These are phyloP conservation scores for Drosophila truncata DNA, from an alignment of 1,140 invertebrate genomes.

Conservation along the genomic window DNA sequence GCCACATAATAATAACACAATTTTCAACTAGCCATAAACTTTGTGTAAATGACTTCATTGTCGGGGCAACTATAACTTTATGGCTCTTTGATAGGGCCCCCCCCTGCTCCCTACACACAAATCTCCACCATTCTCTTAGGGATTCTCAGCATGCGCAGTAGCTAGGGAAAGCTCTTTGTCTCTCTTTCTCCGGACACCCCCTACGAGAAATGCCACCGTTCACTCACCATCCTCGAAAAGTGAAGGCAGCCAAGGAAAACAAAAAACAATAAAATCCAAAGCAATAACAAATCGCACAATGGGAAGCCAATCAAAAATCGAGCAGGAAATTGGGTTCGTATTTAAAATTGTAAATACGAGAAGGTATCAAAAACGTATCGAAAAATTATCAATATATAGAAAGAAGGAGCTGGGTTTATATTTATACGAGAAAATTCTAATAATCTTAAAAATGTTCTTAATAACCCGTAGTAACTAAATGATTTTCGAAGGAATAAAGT, in stretches of 20 bases:
- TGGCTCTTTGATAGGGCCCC: conserved; percentile 39
- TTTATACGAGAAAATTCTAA: not conserved
- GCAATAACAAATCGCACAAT: conserved; percentile 28
- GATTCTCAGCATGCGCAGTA: conserved; percentile 47
- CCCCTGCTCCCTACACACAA: not conserved
- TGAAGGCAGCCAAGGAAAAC: conserved; percentile 23
- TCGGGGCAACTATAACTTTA: conserved; percentile 46
- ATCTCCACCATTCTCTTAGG: conserved; percentile 37
- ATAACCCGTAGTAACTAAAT: not conserved
- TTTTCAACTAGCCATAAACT: conserved; percentile 49
- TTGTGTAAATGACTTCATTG: conserved; percentile 51
- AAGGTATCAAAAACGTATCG: not conserved
- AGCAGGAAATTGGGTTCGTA: not conserved
- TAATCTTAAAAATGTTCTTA: not conserved
- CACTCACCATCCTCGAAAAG: conserved; percentile 18
- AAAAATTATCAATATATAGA: not conserved
- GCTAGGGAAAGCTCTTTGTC: conserved; percentile 14
- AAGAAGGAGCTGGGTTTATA: not conserved
- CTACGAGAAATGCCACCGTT: conserved; percentile 16
- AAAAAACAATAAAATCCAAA: conserved; percentile 34
- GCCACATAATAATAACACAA: conserved; percentile 50
- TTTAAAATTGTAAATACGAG: not conserved
- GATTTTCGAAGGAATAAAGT: not conserved
- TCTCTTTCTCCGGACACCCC: conserved; percentile 11
- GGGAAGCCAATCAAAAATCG: conserved; percentile 35